Percentiles rank a stretch among this genome's conserved stretches.
Conservation (phyloP, 2,888 invertebrate species). For the Altica lythri region DNA sequence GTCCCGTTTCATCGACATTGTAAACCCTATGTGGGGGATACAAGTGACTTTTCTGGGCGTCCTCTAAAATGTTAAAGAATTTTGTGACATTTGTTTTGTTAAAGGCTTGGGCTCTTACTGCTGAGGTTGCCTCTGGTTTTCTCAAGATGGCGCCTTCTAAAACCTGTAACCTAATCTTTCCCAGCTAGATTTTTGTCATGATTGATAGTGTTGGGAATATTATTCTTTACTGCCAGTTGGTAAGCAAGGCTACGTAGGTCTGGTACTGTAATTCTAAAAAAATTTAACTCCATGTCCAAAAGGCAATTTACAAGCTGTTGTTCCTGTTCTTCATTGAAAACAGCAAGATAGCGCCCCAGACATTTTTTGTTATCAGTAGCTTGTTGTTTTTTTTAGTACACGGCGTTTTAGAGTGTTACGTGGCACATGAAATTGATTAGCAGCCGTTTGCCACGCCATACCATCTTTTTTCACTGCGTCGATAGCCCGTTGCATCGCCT, state of each 20-base stretch:
- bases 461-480: conserved; percentile 10
- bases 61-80: conserved; percentile 4
- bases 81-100: conserved; percentile 3
- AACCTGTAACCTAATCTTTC: neutral
- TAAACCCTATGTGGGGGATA: conserved; percentile 11
- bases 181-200: neutral
- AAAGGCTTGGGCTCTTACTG: neutral
- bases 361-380: conserved; percentile 7
- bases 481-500: conserved; percentile 12
- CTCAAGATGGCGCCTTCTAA: conserved; percentile 7
- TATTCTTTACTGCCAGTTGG: conserved; percentile 12
- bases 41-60: neutral
- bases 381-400: conserved; percentile 6
- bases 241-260: conserved; percentile 16
- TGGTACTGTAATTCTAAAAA: conserved; percentile 16
- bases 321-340: conserved; percentile 3
- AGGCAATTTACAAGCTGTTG: conserved; percentile 4
- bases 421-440: conserved; percentile 1
- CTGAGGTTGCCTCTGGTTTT: conserved; percentile 1
- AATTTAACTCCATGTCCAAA: conserved; percentile 11
- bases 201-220: conserved; percentile 3
- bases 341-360: conserved; percentile 4
- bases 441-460: conserved; percentile 15
- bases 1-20: neutral
- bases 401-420: conserved; percentile 10